Base-by-base conservation (phyloP, 2,113 vertebrate species). In the Cepphus grylle region DNA sequence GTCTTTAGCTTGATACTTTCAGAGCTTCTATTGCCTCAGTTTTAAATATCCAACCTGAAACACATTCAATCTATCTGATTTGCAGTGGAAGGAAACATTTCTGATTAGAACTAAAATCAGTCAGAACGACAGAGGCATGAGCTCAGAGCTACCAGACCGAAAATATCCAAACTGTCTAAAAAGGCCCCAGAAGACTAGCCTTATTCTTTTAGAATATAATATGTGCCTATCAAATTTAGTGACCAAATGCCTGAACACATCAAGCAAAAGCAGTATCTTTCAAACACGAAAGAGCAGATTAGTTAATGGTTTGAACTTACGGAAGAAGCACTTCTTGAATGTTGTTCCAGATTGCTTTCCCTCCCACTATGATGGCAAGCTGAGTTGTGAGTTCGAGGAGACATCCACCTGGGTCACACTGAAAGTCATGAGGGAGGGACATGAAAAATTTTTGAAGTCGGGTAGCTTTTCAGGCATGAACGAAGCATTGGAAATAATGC, bases 291-390 rank as follows among this genome's bases (percentile, higher is more conserved):
- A 76, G 5, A 56, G 26, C 9, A 90, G 34, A 59, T 91, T 50
- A 70, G 30, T 66, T 20, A 86, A 27, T 14, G 49, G 3, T 43
- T 43, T 27, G 65, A 96, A 98, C 99, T 99, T 98, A 99, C 99
- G 99, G 99, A 72, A 99, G 32, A 82, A 99, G 95, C 52, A 99
- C 98, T 97, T 99, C 99, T 93, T 99, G 99, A 93, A 99, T 98
- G 92, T 99, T 99, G 97, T 99, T 99, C 99, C 98, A 99, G 97
- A 99, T 99, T 30, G 99, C 99, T 98, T 99, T 99, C 9, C 99
- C 99, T 77, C 99, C 99, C 98, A 99, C 99, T 97, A 99, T 99
- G 95, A 99, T 98, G 4, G 97, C 98, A 88, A 99, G 98, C 95
- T 99, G 99, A 23, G 99, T 99, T 14, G 99, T 99, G 95, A 99